A percentile compares a stretch with the other conserved stretches of the same genome.
Evolutionary conservation across 1,140 invertebrate genomes (phyloP).

Genomic region (Pseudoatta argentina): DNA sequence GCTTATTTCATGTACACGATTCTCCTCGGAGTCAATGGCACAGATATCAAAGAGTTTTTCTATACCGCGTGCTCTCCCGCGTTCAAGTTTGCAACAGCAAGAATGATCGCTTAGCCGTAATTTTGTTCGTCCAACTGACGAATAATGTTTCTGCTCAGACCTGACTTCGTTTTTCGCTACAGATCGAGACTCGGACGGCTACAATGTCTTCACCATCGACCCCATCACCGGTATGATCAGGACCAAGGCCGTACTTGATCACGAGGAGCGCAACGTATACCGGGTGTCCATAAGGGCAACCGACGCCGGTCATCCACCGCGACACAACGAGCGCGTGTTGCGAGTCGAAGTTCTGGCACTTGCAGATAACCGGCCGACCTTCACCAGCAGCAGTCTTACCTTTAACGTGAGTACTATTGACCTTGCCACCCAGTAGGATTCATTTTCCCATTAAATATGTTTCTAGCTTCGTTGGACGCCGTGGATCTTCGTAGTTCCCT

Average conservation of each 20-base stretch:
- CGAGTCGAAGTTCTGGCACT: slow-evolving; percentile 96
- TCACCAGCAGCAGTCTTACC: slow-evolving; percentile 95
- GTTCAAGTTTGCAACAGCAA: not conserved
- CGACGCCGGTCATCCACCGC: slow-evolving; percentile 93
- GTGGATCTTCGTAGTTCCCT: not conserved
- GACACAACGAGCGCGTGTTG: slow-evolving; percentile 92
- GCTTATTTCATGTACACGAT: slow-evolving; percentile 14
- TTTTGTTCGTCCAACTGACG: not conserved
- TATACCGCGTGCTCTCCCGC: not conserved
- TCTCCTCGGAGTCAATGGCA: slow-evolving; percentile 1
- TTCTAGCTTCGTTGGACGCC: not conserved
- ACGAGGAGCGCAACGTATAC: slow-evolving; percentile 96
- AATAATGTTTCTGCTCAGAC: not conserved
- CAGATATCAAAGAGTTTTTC: slow-evolving; percentile 15
- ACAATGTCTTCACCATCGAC: slow-evolving; percentile 94
- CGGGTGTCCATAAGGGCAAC: slow-evolving; percentile 94
- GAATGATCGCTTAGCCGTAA: not conserved
- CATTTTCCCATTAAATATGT: slow-evolving; percentile 38
- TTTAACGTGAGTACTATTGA: slow-evolving; percentile 90
- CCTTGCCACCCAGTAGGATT: slow-evolving; percentile 24
- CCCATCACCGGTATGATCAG: slow-evolving; percentile 94
- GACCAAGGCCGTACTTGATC: slow-evolving; percentile 95
- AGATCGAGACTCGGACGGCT: slow-evolving; percentile 93
- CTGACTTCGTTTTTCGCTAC: slow-evolving; percentile 52
- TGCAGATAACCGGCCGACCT: slow-evolving; percentile 96